Evolutionary conservation across 2,113 vertebrate species (phyloP).

Genomic region (Xenus cinereus): DNA sequence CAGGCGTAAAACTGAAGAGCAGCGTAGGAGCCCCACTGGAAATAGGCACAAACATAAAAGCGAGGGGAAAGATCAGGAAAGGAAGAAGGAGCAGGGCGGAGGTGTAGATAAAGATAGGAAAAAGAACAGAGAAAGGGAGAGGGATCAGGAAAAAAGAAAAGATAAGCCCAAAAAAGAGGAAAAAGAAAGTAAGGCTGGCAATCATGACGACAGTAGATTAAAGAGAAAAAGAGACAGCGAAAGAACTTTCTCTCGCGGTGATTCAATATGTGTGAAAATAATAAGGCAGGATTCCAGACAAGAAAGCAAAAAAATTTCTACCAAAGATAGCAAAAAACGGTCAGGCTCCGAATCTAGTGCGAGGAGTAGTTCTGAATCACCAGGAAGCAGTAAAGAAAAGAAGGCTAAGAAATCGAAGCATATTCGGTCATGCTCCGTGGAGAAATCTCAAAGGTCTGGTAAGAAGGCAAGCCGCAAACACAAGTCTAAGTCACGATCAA

Average conservation of each 20-base stretch:
- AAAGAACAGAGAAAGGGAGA: slow-evolving; percentile 82
- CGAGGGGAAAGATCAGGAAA: slow-evolving; percentile 83
- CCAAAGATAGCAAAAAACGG: slow-evolving; percentile 88
- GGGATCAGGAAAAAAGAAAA: slow-evolving; percentile 84
- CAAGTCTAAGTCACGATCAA: slow-evolving; percentile 99
- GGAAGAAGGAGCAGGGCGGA: slow-evolving; percentile 85
- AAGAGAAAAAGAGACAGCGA: slow-evolving; percentile 91
- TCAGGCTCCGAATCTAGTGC: slow-evolving; percentile 93
- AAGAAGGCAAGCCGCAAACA: slow-evolving; percentile 99
- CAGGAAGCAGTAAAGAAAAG: slow-evolving; percentile 96
- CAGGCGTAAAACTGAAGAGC: slow-evolving; percentile 85
- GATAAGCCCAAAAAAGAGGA: slow-evolving; percentile 85
- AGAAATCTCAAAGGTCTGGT: slow-evolving; percentile 99
- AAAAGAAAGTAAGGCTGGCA: slow-evolving; percentile 77
- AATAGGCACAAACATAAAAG: slow-evolving; percentile 81
- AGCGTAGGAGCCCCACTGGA: slow-evolving; percentile 77
- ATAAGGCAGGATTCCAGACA: slow-evolving; percentile 87
- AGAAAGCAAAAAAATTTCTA: slow-evolving; percentile 86
- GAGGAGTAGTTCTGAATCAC: slow-evolving; percentile 90
- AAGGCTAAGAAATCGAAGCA: slow-evolving; percentile 98
- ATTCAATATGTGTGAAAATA: slow-evolving; percentile 81
- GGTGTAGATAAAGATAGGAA: slow-evolving; percentile 84
- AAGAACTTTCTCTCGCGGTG: slow-evolving; percentile 80
- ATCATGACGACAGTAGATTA: slow-evolving; percentile 85
- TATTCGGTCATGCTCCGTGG: slow-evolving; percentile 96